Evolutionary conservation across 2,113 vertebrate species (phyloP).

Genomic region (Phyllostomus discolor): DNA sequence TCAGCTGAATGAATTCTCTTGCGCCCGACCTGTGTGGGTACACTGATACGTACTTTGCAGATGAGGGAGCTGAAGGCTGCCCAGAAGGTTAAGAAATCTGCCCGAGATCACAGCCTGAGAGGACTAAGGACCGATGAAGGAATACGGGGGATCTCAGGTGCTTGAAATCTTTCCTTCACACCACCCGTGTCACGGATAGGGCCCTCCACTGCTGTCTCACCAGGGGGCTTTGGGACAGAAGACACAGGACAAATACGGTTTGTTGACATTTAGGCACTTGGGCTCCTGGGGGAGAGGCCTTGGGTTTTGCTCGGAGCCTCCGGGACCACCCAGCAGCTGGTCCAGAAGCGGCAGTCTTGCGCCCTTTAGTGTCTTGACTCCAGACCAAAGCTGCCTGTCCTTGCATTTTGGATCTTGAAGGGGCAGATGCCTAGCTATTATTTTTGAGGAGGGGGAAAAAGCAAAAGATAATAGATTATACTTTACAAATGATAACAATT

Average conservation of each 20-base stretch:
- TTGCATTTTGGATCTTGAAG: not conserved
- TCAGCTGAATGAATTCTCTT: not conserved
- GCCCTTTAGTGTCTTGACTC: too few species aligned
- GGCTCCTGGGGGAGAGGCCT: not conserved
- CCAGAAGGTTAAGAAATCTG: not conserved
- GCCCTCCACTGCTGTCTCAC: not conserved
- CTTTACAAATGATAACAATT: not conserved
- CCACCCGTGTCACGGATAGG: rapidly evolving
- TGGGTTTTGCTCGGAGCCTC: not conserved
- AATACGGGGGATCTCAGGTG: not conserved
- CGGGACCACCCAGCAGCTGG: not conserved
- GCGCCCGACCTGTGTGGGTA: not conserved
- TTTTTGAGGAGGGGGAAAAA: not conserved
- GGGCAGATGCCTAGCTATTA: not conserved
- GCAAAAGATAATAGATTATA: not conserved
- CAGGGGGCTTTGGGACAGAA: not conserved
- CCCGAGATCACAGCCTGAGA: not conserved
- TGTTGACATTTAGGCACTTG: too few species aligned
- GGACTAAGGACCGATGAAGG: not conserved
- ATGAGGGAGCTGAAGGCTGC: not conserved
- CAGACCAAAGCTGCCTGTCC: not conserved
- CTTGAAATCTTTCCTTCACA: not conserved
- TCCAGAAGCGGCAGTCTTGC: not conserved
- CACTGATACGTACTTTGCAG: not conserved
- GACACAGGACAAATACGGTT: not conserved